Evolutionary conservation across 2,888 invertebrate genomes (phyloP).

Genomic region (Drosophila atroscutellata): DNA sequence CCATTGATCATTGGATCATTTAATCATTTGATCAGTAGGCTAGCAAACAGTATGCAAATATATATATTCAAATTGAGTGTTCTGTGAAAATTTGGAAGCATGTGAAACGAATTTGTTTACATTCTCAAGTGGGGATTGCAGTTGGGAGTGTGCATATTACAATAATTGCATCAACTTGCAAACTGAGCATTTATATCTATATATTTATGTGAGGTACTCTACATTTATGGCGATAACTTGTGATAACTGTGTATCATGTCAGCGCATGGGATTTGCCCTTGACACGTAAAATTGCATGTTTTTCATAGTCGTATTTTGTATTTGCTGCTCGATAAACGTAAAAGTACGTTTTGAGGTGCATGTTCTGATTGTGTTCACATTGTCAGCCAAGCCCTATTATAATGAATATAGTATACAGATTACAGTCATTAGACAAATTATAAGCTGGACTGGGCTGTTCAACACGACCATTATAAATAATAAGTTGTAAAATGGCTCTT

Average conservation of each 20-base stretch:
- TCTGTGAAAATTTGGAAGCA: too few relatives aligned
- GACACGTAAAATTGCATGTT: neutral
- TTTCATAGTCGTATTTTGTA: neutral
- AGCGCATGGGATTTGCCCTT: neutral
- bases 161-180: neutral
- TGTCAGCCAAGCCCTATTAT: too few relatives aligned
- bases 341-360: too few relatives aligned
- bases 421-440: neutral
- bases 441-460: neutral
- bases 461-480: neutral
- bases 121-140: neutral
- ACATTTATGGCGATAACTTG: neutral
- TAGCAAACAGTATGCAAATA: neutral
- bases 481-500: neutral
- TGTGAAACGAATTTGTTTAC: neutral
- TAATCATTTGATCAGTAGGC: neutral
- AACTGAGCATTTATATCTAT: neutral
- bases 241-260: neutral
- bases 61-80: neutral
- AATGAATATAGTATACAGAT: neutral
- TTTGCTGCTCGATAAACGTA: neutral
- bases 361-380: neutral
- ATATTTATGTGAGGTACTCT: neutral
- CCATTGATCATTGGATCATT: neutral
- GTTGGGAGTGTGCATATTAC: neutral